A percentile compares a stretch with the other conserved stretches of the same genome.
Evolutionary conservation across 1,140 invertebrate species (phyloP).

Genomic region (Radopholus similis): DNA sequence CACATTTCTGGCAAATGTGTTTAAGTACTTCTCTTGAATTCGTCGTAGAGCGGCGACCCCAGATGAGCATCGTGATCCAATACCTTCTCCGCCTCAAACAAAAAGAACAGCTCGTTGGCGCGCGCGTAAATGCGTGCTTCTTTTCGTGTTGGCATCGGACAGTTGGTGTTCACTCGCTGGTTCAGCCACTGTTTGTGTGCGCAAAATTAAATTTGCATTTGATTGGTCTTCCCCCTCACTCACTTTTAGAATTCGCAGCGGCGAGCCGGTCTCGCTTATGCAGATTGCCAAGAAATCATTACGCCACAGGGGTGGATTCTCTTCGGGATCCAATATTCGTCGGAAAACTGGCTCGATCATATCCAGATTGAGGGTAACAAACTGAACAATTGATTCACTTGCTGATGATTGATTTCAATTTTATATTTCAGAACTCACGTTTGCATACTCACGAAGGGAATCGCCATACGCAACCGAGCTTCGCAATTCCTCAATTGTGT

Average conservation of each 20-base stretch:
- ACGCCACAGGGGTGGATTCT: background rate
- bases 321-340: background rate
- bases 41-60: background rate
- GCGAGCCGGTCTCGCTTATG: background rate
- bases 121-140: background rate
- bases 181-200: background rate
- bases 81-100: background rate
- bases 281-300: background rate
- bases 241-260: background rate
- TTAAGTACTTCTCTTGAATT: background rate
- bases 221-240: no score
- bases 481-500: background rate
- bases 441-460: background rate
- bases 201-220: background rate
- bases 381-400: background rate
- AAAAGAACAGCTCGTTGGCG: background rate
- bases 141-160: background rate
- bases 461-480: background rate
- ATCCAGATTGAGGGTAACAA: background rate
- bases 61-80: background rate
- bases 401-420: background rate
- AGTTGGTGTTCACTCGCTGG: background rate
- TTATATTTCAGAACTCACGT: background rate
- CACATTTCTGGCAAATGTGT: background rate
- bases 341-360: background rate